phyloP scores from a whole-genome alignment of 2,113 vertebrate species.

The Grammomys dolichurus region DNA sequence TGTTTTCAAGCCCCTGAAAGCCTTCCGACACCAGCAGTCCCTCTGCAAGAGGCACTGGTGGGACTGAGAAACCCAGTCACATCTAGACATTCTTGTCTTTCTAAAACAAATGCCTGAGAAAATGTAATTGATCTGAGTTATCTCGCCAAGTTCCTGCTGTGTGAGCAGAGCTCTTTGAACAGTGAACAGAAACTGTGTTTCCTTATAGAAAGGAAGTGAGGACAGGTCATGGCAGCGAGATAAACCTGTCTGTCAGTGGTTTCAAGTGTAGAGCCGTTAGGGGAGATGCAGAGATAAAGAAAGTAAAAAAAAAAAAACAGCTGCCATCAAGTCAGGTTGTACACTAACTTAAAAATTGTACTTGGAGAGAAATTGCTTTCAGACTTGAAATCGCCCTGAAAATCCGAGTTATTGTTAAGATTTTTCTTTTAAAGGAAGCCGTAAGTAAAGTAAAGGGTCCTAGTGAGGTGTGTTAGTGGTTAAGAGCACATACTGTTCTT shows the following conservation, averaged over 20 bases:
- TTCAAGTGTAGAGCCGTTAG: background rate
- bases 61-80: background rate
- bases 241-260: constrained; percentile 10
- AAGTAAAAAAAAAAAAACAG: background rate
- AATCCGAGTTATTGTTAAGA: too few species aligned
- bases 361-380: background rate
- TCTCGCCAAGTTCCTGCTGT: background rate
- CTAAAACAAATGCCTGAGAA: background rate
- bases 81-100: background rate
- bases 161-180: constrained; percentile 53
- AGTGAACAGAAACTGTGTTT: background rate
- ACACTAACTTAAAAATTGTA: background rate
- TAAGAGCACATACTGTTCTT: background rate
- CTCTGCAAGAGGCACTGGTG: background rate
- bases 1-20: background rate
- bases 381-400: background rate
- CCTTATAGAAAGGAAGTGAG: constrained; percentile 51
- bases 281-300: constrained; percentile 19
- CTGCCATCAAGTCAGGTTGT: background rate
- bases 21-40: background rate
- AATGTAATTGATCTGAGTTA: background rate
- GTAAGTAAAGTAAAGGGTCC: background rate
- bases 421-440: too few species aligned
- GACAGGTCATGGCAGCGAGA: constrained; percentile 14
- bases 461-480: background rate